Base-by-base conservation (phyloP, 1,140 invertebrate species). In the Chrysomallon squamiferum region DNA sequence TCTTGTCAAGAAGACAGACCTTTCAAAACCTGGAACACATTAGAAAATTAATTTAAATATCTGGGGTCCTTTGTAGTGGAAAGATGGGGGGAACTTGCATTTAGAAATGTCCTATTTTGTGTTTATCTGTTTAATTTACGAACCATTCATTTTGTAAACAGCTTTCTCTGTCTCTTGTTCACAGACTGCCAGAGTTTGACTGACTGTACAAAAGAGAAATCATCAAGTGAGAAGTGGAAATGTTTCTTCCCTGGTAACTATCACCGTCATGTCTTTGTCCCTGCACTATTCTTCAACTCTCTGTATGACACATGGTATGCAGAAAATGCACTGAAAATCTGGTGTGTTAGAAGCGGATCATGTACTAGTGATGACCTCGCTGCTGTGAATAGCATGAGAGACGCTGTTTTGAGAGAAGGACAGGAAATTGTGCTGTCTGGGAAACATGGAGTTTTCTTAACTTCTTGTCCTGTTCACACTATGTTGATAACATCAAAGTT, bases 221-320 rank as follows among this genome's bases (percentile, higher is more conserved):
- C 30, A 9, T 5, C n/a, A 3, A 25, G 43, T 3, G 64, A 67
- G 2, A 67, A 71, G 25, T 79, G 73, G 71, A 64, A 61, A 18
- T 79, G 77, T 58, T 57, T 76, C 3, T 47, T 71, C 9, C 77
- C 77, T 5, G 57, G 65, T 30, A 58, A 63, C 25, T 76, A 72
- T 56, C 66, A 76, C 56, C 68, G 66, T 30, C 68, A 72, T 54
- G 63, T 76, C 13, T 76, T 75, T 38, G 71, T 73, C 11, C 74
- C 74, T 5, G 59, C 66, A 6, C 76, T 75, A 49, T 76, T 76
- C 50, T 41, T 74, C 41, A 73, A 73, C 43, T 79, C 77, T 15
- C 50, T 73, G 11, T 69, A 76, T 59, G 77, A 79, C 60, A 66
- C 59, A 0, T 79, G 77, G 74, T 74, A 68, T 45, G 57, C 63